Base-by-base conservation (phyloP, 2,113 vertebrate species). In the Brachyhypopomus occidentalis region DNA sequence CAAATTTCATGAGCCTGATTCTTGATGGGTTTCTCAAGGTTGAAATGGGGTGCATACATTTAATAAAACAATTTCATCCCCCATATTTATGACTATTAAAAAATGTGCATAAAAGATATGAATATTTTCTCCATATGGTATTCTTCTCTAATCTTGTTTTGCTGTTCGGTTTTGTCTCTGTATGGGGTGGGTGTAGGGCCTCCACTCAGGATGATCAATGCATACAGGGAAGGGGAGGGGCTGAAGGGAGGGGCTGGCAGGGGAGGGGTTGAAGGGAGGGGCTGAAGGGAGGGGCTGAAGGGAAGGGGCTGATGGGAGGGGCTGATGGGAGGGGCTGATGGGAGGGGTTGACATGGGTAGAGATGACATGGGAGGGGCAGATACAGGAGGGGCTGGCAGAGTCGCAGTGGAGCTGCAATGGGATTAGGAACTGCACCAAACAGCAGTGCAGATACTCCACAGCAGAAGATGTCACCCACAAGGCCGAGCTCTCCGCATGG, bases 131-230 rank as follows among this genome's bases (percentile, higher is more conserved):
- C 58, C 3, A 12, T 38, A 5, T 45, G 20, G 58, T 25, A 58
- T 55, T 58, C 62, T 75, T 73, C 22, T 70, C 34, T 22, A 41
- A 25, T 23, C 4, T n/a, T 75, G 14, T 27, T 56, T 27, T 52
- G 9, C 14, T 52, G 45, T 52, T 52, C 12, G 45, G 7, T 55
- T 60, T 22, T 66, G 9, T 27, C 12, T 17, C 22, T 63, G 76
- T 74, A 25, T 22, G 70, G 89, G 89, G 88, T 90, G 88, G 87
- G 75, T 75, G 74, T 48, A 41, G 76, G 23, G 60, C 67, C 75
- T 72, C 62, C 88, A 86, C 88, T 90, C 89, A 89, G 88, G 84
- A 86, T 90, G 89, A 91, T 90, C 81, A 89, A 86, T 90, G 88
- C 83, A 89, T 89, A 92, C 88, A 90, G 89, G 91, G 89, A 85